Base-by-base conservation (phyloP, 1,140 invertebrate species). In the Drosophila prosaltans region DNA sequence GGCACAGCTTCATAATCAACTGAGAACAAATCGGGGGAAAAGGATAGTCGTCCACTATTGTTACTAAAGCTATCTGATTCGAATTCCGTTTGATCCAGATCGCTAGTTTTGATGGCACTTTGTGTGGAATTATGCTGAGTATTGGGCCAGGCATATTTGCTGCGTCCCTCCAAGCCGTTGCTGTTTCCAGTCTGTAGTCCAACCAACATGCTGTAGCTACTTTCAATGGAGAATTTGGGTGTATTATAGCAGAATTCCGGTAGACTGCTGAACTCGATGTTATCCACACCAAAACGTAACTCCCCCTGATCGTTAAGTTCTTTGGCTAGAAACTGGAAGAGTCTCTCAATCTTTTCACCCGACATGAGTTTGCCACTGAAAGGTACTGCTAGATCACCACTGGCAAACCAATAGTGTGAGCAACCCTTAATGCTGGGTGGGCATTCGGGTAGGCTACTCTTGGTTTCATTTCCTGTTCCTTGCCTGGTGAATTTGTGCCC, bases 381-480 rank as follows among this genome's bases (percentile, higher is more conserved):
- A 1, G 90, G 90, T 59, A 92, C 82, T 0, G 88, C 81, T 45
- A 92, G 43, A 63, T 92, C 91, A 2, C 91, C 91, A 36, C 77
- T 81, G 51, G 84, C 80, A 39, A 92, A 92, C 91, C 91, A 92
- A 51, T 92, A 92, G 16, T 92, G 84, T 0, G 90, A 91, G 70
- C 78, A 80, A 10, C 74, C 88, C 64, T 90, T 75, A 0, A 57
- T 67, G n/a, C 65, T 77, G 1, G 90, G 75, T 8, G 82, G 72
- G 16, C 79, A 69, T 24, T 79, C 72, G 0, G 83, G 84, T 26
- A 80, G 43, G 1, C 36, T 51, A 6, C 60, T 36, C 0, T 72
- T 70, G 1, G 48, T 5, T 0, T 69, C 28, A 6, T 30, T 11
- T 1, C 1, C 5, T 2, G 30, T 36, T 2, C 36, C 54, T 9